phyloP scores from a whole-genome alignment of 1,140 invertebrate genomes.

The Lordiphosa collinella region DNA sequence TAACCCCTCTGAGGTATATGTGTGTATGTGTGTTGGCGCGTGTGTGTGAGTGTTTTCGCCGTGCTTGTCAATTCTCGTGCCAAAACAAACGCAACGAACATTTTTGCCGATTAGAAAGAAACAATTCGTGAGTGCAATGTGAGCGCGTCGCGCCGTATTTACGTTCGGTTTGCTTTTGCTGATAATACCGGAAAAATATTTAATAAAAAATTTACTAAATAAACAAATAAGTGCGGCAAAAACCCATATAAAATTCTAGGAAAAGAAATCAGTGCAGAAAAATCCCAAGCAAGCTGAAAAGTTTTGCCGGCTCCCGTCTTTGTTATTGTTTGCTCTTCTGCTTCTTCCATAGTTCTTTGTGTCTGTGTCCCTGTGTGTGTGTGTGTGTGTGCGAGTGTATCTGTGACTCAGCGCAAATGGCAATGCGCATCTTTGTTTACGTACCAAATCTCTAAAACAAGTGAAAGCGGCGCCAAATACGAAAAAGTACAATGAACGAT shows the following conservation, averaged over 20 bases:
- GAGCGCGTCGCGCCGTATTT: slow-evolving; percentile 51
- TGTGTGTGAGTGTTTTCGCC: slow-evolving; percentile 46
- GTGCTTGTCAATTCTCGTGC: slow-evolving; percentile 70
- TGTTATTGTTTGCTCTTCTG: slow-evolving; percentile 63
- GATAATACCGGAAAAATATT: slow-evolving; percentile 26
- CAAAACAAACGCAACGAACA: slow-evolving; percentile 78
- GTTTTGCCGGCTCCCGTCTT: slow-evolving; percentile 24
- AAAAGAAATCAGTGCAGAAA: slow-evolving; percentile 12
- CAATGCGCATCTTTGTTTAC: slow-evolving; percentile 69
- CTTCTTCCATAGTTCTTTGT: slow-evolving; percentile 59
- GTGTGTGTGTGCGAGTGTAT: slow-evolving; percentile 10
- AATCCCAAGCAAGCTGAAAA: slow-evolving; percentile 12
- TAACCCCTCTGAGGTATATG: slow-evolving; percentile 48
- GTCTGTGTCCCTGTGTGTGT: slow-evolving; percentile 21
- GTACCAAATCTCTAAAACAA: slow-evolving; percentile 4
- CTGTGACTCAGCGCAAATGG: slow-evolving; percentile 71
- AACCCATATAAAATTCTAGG: slow-evolving; percentile 2
- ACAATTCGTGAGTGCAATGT: slow-evolving; percentile 75
- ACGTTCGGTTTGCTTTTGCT: slow-evolving; percentile 8
- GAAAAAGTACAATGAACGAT: slow-evolving; percentile 54
- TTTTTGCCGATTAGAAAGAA: slow-evolving; percentile 78
- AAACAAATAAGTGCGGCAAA: slow-evolving; percentile 7
- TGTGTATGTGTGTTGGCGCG: slow-evolving; percentile 16
- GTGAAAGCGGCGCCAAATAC: slow-evolving; percentile 66
- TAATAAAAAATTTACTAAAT: slow-evolving; percentile 10